These are phyloP conservation scores for Albula glossodonta DNA, from an alignment of 2,113 vertebrate genomes.

Conservation along the genomic window DNA sequence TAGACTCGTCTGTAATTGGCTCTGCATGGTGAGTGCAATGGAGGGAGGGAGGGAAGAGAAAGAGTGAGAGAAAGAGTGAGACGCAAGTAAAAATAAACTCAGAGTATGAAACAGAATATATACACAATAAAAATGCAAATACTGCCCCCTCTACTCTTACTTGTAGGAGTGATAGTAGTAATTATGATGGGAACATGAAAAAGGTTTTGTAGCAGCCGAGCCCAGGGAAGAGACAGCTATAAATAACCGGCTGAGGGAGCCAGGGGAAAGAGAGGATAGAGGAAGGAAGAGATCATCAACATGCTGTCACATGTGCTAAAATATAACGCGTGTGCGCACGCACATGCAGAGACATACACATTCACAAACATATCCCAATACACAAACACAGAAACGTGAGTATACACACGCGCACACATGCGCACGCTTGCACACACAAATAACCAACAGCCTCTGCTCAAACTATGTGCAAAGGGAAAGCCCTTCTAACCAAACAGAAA, in stretches of 20 bases:
- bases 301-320: not conserved
- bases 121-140: constrained; percentile 45
- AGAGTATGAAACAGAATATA: constrained; percentile 60
- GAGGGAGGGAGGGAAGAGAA: constrained; percentile 18
- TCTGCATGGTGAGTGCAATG: constrained; percentile 67
- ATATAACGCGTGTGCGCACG: not conserved
- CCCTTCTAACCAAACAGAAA: not conserved
- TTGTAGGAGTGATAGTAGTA: constrained; percentile 43
- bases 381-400: constrained; percentile 34
- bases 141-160: not conserved
- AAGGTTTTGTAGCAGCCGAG: constrained; percentile 68
- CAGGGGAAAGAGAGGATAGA: constrained; percentile 32
- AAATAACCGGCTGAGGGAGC: constrained; percentile 58
- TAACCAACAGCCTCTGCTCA: not conserved
- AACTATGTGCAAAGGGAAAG: too few species aligned
- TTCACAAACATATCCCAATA: not conserved
- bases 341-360: not conserved
- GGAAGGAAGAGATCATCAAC: constrained; percentile 31
- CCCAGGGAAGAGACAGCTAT: constrained; percentile 69
- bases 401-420: constrained; percentile 21
- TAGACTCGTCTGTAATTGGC: constrained; percentile 61
- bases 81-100: constrained; percentile 68
- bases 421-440: constrained; percentile 11
- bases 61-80: constrained; percentile 6
- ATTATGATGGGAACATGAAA: constrained; percentile 73